These are phyloP conservation scores for Ectemnius continuus DNA, from an alignment of 2,888 invertebrate genomes.

Conservation along the genomic window DNA sequence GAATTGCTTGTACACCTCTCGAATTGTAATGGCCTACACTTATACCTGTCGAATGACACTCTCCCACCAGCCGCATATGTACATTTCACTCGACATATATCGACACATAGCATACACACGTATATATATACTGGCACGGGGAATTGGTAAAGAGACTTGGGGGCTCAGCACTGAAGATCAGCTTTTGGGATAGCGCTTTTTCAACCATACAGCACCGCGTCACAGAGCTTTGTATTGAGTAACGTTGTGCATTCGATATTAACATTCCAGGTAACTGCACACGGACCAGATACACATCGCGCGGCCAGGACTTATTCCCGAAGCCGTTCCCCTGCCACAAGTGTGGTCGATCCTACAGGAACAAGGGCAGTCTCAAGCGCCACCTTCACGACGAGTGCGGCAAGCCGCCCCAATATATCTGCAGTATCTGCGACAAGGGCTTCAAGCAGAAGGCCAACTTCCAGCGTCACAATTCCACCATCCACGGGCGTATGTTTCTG, in stretches of 20 bases:
- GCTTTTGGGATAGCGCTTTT: constrained; percentile 26
- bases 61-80: background rate
- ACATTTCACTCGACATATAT: background rate
- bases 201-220: background rate
- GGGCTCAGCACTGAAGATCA: constrained; percentile 32
- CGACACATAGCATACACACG: background rate
- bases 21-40: background rate
- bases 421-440: constrained; percentile 84
- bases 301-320: constrained; percentile 33
- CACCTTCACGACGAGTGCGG: constrained; percentile 89
- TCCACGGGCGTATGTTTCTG: constrained; percentile 59
- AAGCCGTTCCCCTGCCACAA: constrained; percentile 68
- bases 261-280: constrained; percentile 60
- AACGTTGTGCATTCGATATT: constrained; percentile 53
- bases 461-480: constrained; percentile 71
- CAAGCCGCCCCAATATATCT: constrained; percentile 85
- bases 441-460: constrained; percentile 82
- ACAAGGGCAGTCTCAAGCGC: constrained; percentile 87
- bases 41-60: background rate
- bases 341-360: constrained; percentile 69
- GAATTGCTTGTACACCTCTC: no score
- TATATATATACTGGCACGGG: background rate
- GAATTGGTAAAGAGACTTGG: background rate
- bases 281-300: constrained; percentile 25
- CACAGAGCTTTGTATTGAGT: constrained; percentile 19